phyloP scores from a whole-genome alignment of 2,113 vertebrate species.

The Paracanthobrama guichenoti region DNA sequence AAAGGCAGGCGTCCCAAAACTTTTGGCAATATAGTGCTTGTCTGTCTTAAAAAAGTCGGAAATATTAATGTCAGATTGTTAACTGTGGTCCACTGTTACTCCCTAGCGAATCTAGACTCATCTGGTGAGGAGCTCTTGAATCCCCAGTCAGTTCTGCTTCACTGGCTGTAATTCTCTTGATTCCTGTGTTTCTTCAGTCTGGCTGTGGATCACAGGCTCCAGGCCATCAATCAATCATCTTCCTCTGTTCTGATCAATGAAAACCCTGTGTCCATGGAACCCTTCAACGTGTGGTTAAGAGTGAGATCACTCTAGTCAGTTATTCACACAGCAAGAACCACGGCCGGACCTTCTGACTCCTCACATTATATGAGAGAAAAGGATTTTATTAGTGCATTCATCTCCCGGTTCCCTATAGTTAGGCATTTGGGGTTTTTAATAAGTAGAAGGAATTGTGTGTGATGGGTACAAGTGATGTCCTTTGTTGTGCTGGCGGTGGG shows the following conservation, averaged over 20 bases:
- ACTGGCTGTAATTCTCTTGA: slow-evolving; percentile 21
- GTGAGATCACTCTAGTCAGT: slow-evolving; percentile 15
- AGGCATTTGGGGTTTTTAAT: neutral
- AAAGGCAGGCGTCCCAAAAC: too few species aligned
- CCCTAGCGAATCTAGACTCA: neutral
- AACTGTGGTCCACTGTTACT: neutral
- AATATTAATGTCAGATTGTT: neutral
- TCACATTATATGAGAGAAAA: slow-evolving; percentile 7
- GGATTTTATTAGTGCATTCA: slow-evolving; percentile 33
- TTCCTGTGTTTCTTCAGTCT: slow-evolving; percentile 32
- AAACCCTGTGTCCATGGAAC: slow-evolving; percentile 27
- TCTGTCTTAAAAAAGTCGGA: neutral
- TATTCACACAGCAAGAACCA: slow-evolving; percentile 1
- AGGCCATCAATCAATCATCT: slow-evolving; percentile 39
- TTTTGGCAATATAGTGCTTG: neutral
- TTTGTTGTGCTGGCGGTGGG: slow-evolving; percentile 51
- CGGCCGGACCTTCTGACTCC: slow-evolving; percentile 36
- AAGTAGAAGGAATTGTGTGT: slow-evolving; percentile 24
- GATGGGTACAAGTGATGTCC: slow-evolving; percentile 32
- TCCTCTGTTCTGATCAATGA: slow-evolving; percentile 9
- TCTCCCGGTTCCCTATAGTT: slow-evolving; percentile 11
- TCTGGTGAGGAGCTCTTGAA: slow-evolving; percentile 12
- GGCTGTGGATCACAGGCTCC: slow-evolving; percentile 36
- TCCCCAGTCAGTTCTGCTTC: neutral
- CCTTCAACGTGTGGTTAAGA: slow-evolving; percentile 29